Base-by-base conservation (phyloP, 2,888 invertebrate genomes). In the Doris montereyensis region DNA sequence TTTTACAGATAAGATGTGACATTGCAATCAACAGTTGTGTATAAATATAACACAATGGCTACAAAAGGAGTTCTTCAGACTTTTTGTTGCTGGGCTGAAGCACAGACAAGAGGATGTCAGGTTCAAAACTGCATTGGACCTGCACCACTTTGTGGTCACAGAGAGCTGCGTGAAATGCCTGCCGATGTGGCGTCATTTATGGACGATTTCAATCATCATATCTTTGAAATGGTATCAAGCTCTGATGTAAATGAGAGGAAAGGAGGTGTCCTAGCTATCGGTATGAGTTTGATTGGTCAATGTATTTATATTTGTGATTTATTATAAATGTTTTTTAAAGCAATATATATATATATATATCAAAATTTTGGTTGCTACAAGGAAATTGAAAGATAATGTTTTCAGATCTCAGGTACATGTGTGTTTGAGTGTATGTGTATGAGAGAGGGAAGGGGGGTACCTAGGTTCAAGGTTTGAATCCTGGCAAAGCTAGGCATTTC, bases 191-290 rank as follows among this genome's bases (percentile, higher is more conserved):
- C 95, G 30, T 93, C 94, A 81, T 98, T 98, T 90, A 95, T 98
- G 91, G 98, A 98, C 90, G 96, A 97, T 85, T 97, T 98, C 90
- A 97, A 97, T 91, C 96, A 97, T 89, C 96, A 97, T 89, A 97
- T 98, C 84, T 97, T 96, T 91, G 97, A 97, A 91, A 97, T 98
- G 97, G 97, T 98, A 1, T 96, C 96, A 17, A 96, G 97, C 86
- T 94, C 95, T 68, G 97, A 98, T 91, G 95, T 96, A 52, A 96
- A 96, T 92, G 98, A 98, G 91, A 97, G 96, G 89, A 98, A 97
- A 92, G 98, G 98, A 80, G 98, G 97, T 77, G 97, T 98, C 83
- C 92, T 98, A 78, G 97, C 98, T 5, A 98, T 98, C 77, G 89
- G 90, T 90, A 83, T 80, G 21, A 4, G 28, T 17, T 35, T 34